phyloP scores from a whole-genome alignment of 2,797 vertebrate genomes.

The Tragopan temminckii region DNA sequence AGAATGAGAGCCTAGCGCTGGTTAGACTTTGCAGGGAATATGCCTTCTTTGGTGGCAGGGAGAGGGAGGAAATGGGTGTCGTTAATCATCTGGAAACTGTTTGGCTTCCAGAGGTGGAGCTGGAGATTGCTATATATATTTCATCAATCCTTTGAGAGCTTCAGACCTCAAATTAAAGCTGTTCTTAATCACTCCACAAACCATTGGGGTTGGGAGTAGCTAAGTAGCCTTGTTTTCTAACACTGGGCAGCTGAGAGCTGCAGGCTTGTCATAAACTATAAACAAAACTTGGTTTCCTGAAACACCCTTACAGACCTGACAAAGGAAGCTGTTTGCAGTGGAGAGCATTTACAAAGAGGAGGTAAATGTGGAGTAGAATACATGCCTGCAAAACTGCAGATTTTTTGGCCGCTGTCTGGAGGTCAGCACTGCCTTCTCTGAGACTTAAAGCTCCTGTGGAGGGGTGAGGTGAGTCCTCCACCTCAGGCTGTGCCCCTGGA shows the following conservation, averaged over 20 bases:
- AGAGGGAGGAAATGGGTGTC: slow-evolving; percentile 41
- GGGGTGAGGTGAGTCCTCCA: not conserved
- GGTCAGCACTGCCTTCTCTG: not conserved
- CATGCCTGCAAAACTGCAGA: not conserved
- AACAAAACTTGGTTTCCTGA: not conserved
- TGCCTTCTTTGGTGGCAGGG: not conserved
- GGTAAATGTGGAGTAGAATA: not conserved
- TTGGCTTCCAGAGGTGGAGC: slow-evolving; percentile 20
- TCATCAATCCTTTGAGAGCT: slow-evolving; percentile 61
- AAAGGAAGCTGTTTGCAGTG: not conserved
- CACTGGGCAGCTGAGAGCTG: not conserved
- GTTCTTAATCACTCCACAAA: slow-evolving; percentile 50
- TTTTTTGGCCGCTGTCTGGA: not conserved
- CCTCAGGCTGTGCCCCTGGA: not conserved
- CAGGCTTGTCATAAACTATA: slow-evolving; percentile 48
- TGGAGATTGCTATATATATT: slow-evolving; percentile 53
- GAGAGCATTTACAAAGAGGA: not conserved
- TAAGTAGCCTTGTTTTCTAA: slow-evolving; percentile 1
- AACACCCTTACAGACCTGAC: not conserved
- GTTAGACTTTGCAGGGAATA: not conserved
- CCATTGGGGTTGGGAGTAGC: not conserved
- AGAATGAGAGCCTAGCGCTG: not conserved
- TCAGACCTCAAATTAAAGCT: slow-evolving; percentile 42
- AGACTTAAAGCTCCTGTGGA: not conserved
- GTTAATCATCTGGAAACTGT: slow-evolving; percentile 36